These are phyloP conservation scores for Hoplodrina ambigua DNA, from an alignment of 2,888 invertebrate species.

Conservation along the genomic window DNA sequence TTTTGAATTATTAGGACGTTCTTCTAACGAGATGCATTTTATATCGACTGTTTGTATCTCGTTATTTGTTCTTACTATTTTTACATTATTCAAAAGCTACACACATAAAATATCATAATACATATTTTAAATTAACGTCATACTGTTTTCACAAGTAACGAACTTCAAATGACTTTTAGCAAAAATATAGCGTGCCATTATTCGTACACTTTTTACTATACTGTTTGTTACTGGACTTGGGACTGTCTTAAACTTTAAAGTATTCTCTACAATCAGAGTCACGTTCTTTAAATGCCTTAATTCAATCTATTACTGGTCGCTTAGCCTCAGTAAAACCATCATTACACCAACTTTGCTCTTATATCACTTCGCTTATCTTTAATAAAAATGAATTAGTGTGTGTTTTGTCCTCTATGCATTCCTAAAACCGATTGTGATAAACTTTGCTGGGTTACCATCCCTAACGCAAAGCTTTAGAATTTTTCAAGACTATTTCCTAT, in stretches of 20 bases:
- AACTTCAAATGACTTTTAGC: constrained; percentile 12
- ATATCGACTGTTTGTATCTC: constrained; percentile 33
- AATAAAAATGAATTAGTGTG: too few species aligned
- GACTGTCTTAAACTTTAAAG: neutral
- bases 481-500: too few species aligned
- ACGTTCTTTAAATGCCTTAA: neutral
- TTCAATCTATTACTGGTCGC: too few species aligned
- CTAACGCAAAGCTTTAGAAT: too few species aligned
- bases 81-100: constrained; percentile 33
- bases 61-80: constrained; percentile 33
- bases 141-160: constrained; percentile 25
- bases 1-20: constrained; percentile 44
- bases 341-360: neutral
- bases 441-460: too few species aligned
- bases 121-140: constrained; percentile 34
- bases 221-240: neutral
- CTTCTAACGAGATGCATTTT: constrained; percentile 51
- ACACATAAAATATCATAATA: constrained; percentile 15
- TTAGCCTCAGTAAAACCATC: neutral
- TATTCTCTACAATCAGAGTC: neutral
- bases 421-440: too few species aligned
- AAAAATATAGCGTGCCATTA: neutral
- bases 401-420: too few species aligned
- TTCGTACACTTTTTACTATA: neutral
- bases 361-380: neutral